Evolutionary conservation across 1,140 invertebrate genomes (phyloP).

Genomic region (Cydia strobilella): DNA sequence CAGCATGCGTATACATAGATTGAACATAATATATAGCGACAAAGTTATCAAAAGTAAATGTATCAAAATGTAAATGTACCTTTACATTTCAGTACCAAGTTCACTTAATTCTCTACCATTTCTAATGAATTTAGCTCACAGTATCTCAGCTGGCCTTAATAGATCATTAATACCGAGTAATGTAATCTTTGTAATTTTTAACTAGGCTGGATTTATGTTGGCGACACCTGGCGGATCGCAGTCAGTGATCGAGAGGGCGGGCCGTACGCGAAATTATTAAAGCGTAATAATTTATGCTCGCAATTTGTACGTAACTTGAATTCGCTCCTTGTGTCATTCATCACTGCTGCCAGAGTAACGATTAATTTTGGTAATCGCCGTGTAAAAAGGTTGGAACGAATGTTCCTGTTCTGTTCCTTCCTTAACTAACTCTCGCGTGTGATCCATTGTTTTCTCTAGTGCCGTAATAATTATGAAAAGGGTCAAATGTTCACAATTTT

Average conservation of each 20-base stretch:
- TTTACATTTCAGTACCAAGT: background rate
- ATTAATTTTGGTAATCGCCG: constrained; percentile 70
- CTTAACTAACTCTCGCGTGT: background rate
- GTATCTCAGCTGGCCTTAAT: background rate
- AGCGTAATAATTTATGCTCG: constrained; percentile 74
- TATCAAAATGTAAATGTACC: background rate
- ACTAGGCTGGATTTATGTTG: constrained; percentile 61
- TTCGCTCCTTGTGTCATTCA: constrained; percentile 74
- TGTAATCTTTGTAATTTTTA: constrained; percentile 59
- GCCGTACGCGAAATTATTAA: constrained; percentile 75
- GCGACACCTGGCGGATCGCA: constrained; percentile 64
- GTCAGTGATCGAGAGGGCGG: constrained; percentile 68
- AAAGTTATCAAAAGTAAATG: too few species aligned
- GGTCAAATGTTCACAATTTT: too few species aligned
- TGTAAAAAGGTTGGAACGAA: constrained; percentile 57
- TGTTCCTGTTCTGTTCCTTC: constrained; percentile 17
- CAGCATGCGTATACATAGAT: too few species aligned
- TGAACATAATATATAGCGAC: too few species aligned
- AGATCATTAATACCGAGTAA: constrained; percentile 32
- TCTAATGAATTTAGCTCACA: background rate
- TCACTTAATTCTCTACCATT: background rate
- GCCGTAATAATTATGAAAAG: background rate
- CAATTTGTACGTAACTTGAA: constrained; percentile 76
- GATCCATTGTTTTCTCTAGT: background rate
- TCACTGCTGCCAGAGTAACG: constrained; percentile 58